phyloP scores from a whole-genome alignment of 2,888 invertebrate genomes.

The Drosophila koepferae region DNA sequence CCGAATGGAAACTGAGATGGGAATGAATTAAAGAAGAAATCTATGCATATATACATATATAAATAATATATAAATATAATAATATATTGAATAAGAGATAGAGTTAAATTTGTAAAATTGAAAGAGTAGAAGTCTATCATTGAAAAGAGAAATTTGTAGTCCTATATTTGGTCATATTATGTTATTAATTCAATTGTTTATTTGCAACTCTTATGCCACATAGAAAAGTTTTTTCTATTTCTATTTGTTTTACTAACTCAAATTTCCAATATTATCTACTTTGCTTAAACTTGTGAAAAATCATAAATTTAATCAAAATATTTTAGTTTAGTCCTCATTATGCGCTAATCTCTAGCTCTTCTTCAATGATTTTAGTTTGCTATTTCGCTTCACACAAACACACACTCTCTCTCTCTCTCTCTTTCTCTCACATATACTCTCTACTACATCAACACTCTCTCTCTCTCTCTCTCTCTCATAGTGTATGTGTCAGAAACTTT shows the following conservation, averaged over 20 bases:
- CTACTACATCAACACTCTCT: conserved; percentile 7
- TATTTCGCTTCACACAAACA: conserved; percentile 10
- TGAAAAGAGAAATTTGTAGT: neutral
- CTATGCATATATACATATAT: neutral
- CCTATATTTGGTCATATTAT: too few species aligned
- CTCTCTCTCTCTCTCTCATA: neutral
- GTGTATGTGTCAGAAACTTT: neutral
- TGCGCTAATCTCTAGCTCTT: neutral
- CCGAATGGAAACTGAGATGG: neutral
- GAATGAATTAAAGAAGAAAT: neutral
- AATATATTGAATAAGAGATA: too few species aligned
- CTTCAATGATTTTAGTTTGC: neutral
- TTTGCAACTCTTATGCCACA: neutral
- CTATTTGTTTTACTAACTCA: neutral
- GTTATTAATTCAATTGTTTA: neutral
- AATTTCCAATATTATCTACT: neutral
- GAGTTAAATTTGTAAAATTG: too few species aligned
- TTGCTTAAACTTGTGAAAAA: neutral
- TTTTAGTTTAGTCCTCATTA: neutral
- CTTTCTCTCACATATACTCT: neutral
- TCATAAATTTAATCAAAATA: neutral
- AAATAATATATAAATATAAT: too few species aligned
- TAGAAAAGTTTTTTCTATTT: neutral
- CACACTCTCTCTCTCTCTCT: neutral
- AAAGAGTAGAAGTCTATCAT: too few species aligned